phyloP scores from a whole-genome alignment of 2,113 vertebrate genomes.

The Toxostoma redivivum region DNA sequence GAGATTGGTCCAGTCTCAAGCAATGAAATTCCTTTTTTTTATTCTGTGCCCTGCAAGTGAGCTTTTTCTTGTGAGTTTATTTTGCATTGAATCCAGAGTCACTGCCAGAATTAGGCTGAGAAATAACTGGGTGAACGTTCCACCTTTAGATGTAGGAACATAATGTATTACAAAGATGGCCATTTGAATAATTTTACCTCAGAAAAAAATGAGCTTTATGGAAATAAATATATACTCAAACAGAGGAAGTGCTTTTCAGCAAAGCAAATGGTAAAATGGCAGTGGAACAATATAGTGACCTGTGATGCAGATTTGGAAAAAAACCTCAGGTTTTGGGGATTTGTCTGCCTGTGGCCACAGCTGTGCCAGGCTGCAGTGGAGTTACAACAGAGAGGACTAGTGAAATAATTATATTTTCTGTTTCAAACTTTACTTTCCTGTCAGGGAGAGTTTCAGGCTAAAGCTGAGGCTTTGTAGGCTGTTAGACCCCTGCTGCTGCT shows the following conservation, averaged over 20 bases:
- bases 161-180: not conserved
- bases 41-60: not conserved
- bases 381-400: not conserved
- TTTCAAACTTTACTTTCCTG: not conserved
- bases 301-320: not conserved
- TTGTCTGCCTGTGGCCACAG: not conserved
- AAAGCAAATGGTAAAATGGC: not conserved
- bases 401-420: not conserved
- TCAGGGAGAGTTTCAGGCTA: not conserved
- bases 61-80: not conserved
- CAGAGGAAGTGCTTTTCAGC: not conserved
- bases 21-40: not conserved
- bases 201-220: not conserved
- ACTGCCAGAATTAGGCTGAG: not conserved
- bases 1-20: not conserved
- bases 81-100: not conserved
- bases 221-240: not conserved
- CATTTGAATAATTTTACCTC: not conserved
- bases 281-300: not conserved
- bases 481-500: not conserved
- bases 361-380: not conserved
- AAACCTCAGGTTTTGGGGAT: not conserved
- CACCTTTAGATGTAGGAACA: not conserved
- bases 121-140: rapidly evolving
- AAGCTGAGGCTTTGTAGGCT: not conserved